These are phyloP conservation scores for Telmatochromis sp. DNA, from an alignment of 2,113 vertebrate genomes.

Conservation along the genomic window DNA sequence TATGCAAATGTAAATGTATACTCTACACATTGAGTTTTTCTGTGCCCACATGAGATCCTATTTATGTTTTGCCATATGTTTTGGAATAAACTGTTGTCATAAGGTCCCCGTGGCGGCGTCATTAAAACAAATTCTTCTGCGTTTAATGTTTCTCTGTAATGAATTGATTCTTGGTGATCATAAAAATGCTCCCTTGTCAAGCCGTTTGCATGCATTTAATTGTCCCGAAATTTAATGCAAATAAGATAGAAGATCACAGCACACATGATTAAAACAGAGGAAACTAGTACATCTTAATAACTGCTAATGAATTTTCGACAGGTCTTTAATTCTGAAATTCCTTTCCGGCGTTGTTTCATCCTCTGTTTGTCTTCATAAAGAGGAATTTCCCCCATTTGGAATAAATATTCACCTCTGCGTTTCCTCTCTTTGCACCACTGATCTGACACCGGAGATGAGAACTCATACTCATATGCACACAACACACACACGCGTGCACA, in stretches of 20 bases:
- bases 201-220: neutral
- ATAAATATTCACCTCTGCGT: conserved; percentile 55
- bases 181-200: neutral
- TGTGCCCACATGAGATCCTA: neutral
- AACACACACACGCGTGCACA: neutral
- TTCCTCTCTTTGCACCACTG: conserved; percentile 39
- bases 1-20: neutral
- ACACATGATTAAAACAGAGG: neutral
- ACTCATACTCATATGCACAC: neutral
- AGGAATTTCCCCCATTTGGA: conserved; percentile 50
- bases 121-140: neutral
- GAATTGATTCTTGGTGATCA: neutral
- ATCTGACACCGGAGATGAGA: conserved; percentile 54
- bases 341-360: neutral
- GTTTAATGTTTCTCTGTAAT: conserved; percentile 6
- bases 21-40: neutral
- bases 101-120: neutral
- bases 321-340: conserved; percentile 1
- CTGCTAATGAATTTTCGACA: neutral
- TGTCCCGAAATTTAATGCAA: neutral
- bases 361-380: conserved; percentile 30
- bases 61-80: conserved; percentile 24
- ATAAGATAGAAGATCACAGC: neutral
- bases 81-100: conserved; percentile 7
- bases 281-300: neutral